Evolutionary conservation across 1,140 invertebrate species (phyloP), one percentile per base, ranked within the genome.

Genomic region (Macrobrachium nipponense): DNA sequence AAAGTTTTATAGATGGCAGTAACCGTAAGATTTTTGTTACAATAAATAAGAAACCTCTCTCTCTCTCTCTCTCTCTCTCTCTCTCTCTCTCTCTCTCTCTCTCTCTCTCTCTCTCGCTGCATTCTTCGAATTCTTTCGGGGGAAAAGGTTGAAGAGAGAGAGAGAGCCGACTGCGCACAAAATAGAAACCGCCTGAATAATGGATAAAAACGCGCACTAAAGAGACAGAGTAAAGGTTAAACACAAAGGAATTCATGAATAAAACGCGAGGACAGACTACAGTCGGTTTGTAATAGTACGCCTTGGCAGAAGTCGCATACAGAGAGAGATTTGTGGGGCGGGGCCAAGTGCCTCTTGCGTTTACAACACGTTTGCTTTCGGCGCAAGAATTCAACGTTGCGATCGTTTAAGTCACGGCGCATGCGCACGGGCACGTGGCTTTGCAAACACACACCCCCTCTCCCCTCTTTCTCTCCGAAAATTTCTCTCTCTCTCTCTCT

Each of bases 401-500:
- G 27, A 36, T 36, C 1, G 27, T 36, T 36, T 36, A 36, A 2
- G 27, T 36, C 27, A 36, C 27, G 27, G 27, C 27, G 27, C 27
- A 1, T 36, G 27, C 27, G 27, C 27, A 36, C 27, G 4, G 27
- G 27, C 27, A 36, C 27, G 27, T 36, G 27, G 27, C 27, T 36
- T 36, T 36, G 1, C 51, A 7, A 58, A n/a, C 15, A 15, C 18
- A 58, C 17, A n/a, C 36, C 18, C 12, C 6, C n/a, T n/a, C 18
- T 8, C 59, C 11, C 18, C 73, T 59, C n/a, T 78, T 20, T 59
- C 43, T 59, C 7, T 20, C 58, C 59, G n/a, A 11, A 14, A 0
- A 12, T 44, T 20, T 77, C 51, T 58, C 5, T 58, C 73, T 75
- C 44, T 60, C 17, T 27, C 60, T 77, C 43, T 83, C 72, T 83